Base-by-base conservation (phyloP, 2,797 vertebrate species). In the Sebastes hubbsi region DNA sequence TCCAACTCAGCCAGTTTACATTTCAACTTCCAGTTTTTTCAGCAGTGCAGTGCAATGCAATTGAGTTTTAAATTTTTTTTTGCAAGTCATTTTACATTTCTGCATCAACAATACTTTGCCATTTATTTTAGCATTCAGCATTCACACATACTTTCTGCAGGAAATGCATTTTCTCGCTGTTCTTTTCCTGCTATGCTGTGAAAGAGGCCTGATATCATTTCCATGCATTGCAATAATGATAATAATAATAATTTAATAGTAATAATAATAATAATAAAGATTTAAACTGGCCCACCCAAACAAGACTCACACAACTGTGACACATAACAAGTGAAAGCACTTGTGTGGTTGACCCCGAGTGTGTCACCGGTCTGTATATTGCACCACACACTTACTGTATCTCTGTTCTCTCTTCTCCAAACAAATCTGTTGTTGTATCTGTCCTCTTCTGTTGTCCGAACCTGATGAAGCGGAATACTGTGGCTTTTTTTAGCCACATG, bases 381-480 rank as follows among this genome's bases (percentile, higher is more conserved):
- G 54, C 52, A 42, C 16, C 18, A 69, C 30, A 64, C 22, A 64
- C 13, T 49, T 49, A 42, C 38, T 42, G 38, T 42, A 20, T 49
- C 46, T 49, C 18, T 49, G 16, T 49, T 49, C 46, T 49, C 16
- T 49, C 46, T 49, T 18, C 46, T 49, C 18, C 18, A 49, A 49
- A 49, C 46, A 49, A 20, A 64, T 64, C 36, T 13, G 58, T 59
- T 32, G 55, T 61, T 63, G 58, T 27, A 8, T 63, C 5, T 46
- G 56, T 68, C 49, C 67, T 78, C 49, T 46, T 80, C 52, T 74
- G 54, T 64, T 72, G 52, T 52, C 24, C 30, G 8, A 60, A 68
- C 61, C 60, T 55, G n/a, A 76, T 66, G 49, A 76, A 76, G 67
- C 59, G 63, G 67, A 73, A 66, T 11, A 54, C 49, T 66, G 20